Percentiles rank a stretch among this genome's conserved stretches.
phyloP scores from a whole-genome alignment of 2,113 vertebrate species.

The Regulus satrapa region DNA sequence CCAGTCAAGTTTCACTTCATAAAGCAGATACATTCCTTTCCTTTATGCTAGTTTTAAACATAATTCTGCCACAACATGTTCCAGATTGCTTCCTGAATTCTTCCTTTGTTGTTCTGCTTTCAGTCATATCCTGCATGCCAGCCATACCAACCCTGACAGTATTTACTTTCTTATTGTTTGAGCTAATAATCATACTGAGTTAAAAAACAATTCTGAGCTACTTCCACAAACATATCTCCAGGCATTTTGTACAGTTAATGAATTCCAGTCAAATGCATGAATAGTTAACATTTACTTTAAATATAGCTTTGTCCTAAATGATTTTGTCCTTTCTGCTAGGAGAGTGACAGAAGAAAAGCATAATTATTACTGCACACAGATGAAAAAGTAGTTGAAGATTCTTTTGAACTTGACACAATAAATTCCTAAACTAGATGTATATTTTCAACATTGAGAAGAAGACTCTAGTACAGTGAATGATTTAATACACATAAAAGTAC shows the following conservation, averaged over 20 bases:
- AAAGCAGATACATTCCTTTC: background rate
- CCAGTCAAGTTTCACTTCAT: background rate
- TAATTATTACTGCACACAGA: background rate
- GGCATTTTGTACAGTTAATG: background rate
- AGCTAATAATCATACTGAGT: background rate
- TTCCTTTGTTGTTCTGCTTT: background rate
- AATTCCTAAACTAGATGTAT: background rate
- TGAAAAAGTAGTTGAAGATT: background rate
- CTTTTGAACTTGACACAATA: background rate
- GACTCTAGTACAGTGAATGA: background rate
- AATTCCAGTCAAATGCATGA: constrained; percentile 20
- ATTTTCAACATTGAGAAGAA: background rate
- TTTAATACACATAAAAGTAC: background rate
- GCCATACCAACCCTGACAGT: background rate
- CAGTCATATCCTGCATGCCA: background rate
- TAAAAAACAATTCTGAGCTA: background rate
- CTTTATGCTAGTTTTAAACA: background rate
- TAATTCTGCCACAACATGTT: background rate
- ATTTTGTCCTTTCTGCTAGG: background rate
- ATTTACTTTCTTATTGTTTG: background rate
- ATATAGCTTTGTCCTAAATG: background rate
- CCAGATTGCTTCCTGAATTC: background rate
- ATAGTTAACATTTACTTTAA: constrained; percentile 4
- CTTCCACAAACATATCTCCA: background rate
- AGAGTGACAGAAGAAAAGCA: background rate